Percentiles rank a stretch among this genome's conserved stretches.
Conservation (phyloP, 1,140 invertebrate genomes). For the Psix sp. region DNA sequence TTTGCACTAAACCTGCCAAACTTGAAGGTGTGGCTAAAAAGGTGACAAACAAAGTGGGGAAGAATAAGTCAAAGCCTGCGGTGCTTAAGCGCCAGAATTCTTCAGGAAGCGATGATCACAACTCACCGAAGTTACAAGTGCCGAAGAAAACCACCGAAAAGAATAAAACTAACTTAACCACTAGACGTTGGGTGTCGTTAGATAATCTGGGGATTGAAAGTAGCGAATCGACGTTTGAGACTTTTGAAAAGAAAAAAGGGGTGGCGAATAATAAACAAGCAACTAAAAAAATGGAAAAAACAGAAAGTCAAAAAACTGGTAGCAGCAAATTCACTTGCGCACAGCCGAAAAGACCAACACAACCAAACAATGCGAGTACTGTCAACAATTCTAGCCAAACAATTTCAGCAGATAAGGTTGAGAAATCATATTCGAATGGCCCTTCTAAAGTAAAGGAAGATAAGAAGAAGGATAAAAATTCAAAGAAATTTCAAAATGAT, state of each 20-base stretch:
- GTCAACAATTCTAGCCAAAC: conserved; percentile 69
- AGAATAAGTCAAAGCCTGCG: conserved; percentile 69
- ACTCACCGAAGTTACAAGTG: conserved; percentile 73
- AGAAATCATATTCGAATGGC: conserved; percentile 74
- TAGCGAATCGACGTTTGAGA: conserved; percentile 67
- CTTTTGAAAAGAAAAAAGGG: conserved; percentile 71
- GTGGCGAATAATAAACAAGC: conserved; percentile 48
- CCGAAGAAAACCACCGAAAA: conserved; percentile 67
- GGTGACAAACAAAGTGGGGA: conserved; percentile 63
- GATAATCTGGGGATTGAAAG: conserved; percentile 11
- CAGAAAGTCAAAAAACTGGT: conserved; percentile 58
- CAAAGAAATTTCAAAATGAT: conserved; percentile 72
- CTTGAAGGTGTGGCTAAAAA: conserved; percentile 67
- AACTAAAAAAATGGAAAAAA: conserved; percentile 63
- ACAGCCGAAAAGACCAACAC: conserved; percentile 70
- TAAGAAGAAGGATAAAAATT: conserved; percentile 75
- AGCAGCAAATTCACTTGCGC: conserved; percentile 56
- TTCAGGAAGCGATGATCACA: conserved; percentile 77
- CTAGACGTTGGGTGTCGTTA: conserved; percentile 55
- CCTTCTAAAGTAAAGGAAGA: conserved; percentile 74
- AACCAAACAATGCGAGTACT: conserved; percentile 74
- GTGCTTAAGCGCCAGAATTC: conserved; percentile 77
- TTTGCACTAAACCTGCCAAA: conserved; percentile 71
- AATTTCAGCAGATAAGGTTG: conserved; percentile 62
- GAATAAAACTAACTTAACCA: conserved; percentile 69